Evolutionary conservation across 2,797 vertebrate species (phyloP).

Genomic region (Epinephelus coioides): DNA sequence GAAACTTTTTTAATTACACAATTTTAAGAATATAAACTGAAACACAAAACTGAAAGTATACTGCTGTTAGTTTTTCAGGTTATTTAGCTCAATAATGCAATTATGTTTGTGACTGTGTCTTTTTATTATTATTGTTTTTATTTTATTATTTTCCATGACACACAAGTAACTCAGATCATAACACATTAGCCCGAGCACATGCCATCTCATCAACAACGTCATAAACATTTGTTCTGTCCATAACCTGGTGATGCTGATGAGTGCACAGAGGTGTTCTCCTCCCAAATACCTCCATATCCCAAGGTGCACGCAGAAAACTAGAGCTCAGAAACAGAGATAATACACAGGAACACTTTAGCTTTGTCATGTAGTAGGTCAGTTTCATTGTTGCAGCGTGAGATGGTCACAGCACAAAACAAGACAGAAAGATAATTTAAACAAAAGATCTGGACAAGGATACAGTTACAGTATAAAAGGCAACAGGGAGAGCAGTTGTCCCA

Average conservation of each 20-base stretch:
- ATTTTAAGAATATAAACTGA: no score
- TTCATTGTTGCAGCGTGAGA: constrained; percentile 66
- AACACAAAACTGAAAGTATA: no score
- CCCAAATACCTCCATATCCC: constrained; percentile 42
- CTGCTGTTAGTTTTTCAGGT: no score
- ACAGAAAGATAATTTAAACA: constrained; percentile 70
- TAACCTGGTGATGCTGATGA: neutral
- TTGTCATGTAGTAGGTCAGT: constrained; percentile 85
- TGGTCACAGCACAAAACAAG: constrained; percentile 51
- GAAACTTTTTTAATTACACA: no score
- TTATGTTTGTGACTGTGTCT: no score
- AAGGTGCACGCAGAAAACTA: constrained; percentile 40
- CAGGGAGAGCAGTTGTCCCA: constrained; percentile 21
- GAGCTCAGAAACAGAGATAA: constrained; percentile 50
- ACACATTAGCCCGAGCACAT: neutral
- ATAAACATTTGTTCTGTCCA: neutral
- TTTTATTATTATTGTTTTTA: no score
- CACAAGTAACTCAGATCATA: no score
- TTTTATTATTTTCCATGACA: no score
- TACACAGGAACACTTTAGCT: constrained; percentile 58
- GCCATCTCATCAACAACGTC: neutral
- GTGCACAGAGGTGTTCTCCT: constrained; percentile 58
- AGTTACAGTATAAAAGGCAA: constrained; percentile 81
- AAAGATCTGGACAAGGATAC: constrained; percentile 63
- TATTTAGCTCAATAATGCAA: no score